Evolutionary conservation across 2,797 vertebrate species (phyloP), one percentile per base, ranked within the genome.

Genomic region (Holocentrus rufus): DNA sequence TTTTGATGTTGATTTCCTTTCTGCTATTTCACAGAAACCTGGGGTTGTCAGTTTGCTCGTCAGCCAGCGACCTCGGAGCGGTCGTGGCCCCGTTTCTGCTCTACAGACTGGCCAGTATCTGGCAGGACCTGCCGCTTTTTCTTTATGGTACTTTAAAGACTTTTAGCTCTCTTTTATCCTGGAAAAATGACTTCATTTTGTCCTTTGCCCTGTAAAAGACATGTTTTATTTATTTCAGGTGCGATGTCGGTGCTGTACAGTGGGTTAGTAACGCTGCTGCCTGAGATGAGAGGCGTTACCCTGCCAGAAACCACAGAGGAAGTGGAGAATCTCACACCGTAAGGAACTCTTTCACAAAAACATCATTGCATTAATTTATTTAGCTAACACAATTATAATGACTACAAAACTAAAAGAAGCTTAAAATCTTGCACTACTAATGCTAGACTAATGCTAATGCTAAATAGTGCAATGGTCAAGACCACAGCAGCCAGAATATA

Each of bases 41-140:
- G 0, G 95, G 95, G 0, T 89, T 95, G 72, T 94, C 94, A 9
- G 89, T 95, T 74, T 96, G 95, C 77, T 96, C 95, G 4, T 94
- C 95, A 1, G 62, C 95, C 83, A 94, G 95, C 44, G 95, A 96
- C 70, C 15, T 94, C 0, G 95, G 94, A 9, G 94, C 94, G 52
- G 86, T 95, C 18, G 71, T 92, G 0, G 92, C 94, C 0, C 95
- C 95, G 0, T 96, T 96, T 79, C 74, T 96, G 68, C 94, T 96
- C 53, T 96, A 95, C 80, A 93, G 95, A 59, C 89, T 96, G 79
- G 83, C 93, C 25, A 74, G 27, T 22, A 65, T 88, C 67, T 80
- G 79, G 75, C 72, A 76, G 47, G 85, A 85, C 65, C 47, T 83
- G 36, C 81, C 78, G 20, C 76, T 80, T 44, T 46, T 62, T 14